These are phyloP conservation scores for Drosophila mulleri DNA, from an alignment of 2,888 invertebrate genomes.

Conservation along the genomic window DNA sequence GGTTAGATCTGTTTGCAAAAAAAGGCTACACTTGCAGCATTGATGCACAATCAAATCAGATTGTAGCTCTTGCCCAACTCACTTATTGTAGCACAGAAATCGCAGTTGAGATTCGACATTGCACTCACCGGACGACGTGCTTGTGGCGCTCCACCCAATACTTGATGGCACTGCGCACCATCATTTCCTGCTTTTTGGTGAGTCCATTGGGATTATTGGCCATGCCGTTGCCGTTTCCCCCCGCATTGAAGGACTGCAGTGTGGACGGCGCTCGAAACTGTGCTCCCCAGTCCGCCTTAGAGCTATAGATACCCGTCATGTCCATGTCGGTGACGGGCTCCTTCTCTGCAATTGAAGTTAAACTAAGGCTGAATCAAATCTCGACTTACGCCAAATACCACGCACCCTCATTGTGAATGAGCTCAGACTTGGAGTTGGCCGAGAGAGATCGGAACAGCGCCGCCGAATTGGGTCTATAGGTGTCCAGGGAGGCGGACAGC, in stretches of 20 bases:
- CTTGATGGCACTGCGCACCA: conserved; percentile 94
- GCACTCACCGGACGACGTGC: conserved; percentile 92
- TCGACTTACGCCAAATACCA: conserved; percentile 8
- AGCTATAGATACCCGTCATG: conserved; percentile 91
- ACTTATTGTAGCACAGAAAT: conserved; percentile 15
- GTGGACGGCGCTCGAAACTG: conserved; percentile 89
- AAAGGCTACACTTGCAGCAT: not conserved
- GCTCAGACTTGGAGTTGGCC: conserved; percentile 85
- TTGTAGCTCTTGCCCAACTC: not conserved
- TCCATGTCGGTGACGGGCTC: conserved; percentile 88
- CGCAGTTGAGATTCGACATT: conserved; percentile 2
- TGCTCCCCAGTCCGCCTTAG: conserved; percentile 91
- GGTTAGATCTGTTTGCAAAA: no score
- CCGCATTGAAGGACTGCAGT: conserved; percentile 87
- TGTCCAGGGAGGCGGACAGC: conserved; percentile 92
- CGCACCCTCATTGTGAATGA: conserved; percentile 84
- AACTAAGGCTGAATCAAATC: conserved; percentile 14
- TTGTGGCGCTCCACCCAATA: conserved; percentile 96
- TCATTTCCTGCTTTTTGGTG: conserved; percentile 92
- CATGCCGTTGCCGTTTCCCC: conserved; percentile 82
- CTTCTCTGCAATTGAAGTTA: conserved; percentile 80
- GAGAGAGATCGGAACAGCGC: conserved; percentile 88
- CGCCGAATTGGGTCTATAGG: conserved; percentile 90
- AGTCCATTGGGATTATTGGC: conserved; percentile 91
- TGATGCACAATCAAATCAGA: not conserved